A percentile compares a stretch with the other conserved stretches of the same genome.
These are phyloP conservation scores for Tetragonula clypearis DNA, from an alignment of 1,140 invertebrate genomes.

Conservation along the genomic window DNA sequence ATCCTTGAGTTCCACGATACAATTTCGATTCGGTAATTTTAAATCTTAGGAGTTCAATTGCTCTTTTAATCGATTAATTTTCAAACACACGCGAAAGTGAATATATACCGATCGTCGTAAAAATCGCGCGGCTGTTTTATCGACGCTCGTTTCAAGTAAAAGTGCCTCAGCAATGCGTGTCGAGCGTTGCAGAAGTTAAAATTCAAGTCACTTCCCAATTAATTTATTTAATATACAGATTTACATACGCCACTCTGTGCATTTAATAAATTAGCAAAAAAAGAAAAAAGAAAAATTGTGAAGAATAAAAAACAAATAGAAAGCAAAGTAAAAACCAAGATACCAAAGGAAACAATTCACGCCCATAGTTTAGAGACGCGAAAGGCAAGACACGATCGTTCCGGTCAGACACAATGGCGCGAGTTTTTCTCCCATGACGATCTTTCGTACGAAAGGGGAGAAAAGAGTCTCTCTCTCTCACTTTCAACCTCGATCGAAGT, in stretches of 20 bases:
- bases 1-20: no score
- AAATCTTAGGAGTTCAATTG: no score
- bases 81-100: no score
- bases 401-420: slow-evolving; percentile 30
- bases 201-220: neutral
- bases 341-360: neutral
- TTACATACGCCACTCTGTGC: neutral
- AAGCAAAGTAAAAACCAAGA: neutral
- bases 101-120: slow-evolving; percentile 40
- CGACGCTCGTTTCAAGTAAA: slow-evolving; percentile 13
- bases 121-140: slow-evolving; percentile 27
- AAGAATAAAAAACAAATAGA: neutral
- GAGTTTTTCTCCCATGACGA: slow-evolving; percentile 43
- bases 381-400: slow-evolving; percentile 25
- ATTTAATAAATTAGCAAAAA: neutral
- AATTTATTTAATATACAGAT: neutral
- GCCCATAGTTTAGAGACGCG: neutral
- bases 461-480: slow-evolving; percentile 67
- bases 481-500: slow-evolving; percentile 64
- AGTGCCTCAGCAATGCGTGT: neutral
- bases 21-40: neutral
- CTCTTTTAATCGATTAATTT: neutral
- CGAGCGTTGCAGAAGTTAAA: neutral
- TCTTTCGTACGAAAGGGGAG: slow-evolving; percentile 41
- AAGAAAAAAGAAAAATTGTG: neutral